Percentiles rank a stretch among this genome's conserved stretches.
phyloP scores from a whole-genome alignment of 2,797 vertebrate genomes.

The Spinus pinus region DNA sequence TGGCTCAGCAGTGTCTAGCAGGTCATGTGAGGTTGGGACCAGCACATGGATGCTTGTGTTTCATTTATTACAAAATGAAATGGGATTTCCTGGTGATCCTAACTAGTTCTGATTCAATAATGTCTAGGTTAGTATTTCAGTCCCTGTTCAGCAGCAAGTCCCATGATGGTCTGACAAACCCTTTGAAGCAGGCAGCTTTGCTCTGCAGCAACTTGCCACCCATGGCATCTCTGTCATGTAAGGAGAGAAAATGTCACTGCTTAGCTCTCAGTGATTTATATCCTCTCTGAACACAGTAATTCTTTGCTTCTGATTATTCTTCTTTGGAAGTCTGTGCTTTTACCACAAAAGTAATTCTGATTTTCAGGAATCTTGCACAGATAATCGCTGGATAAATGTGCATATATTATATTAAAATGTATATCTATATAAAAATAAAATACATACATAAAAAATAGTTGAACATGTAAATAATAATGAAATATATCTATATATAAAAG shows the following conservation, averaged over 20 bases:
- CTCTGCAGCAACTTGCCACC: neutral
- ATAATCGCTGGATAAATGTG: neutral
- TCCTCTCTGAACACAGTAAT: neutral
- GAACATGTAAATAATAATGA: neutral
- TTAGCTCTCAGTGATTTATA: neutral
- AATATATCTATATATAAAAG: neutral
- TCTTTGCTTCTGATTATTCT: neutral
- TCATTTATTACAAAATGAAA: neutral
- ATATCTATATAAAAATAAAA: neutral
- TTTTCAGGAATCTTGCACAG: neutral
- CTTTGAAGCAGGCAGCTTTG: neutral
- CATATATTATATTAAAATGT: neutral
- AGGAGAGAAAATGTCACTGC: neutral
- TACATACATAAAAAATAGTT: neutral
- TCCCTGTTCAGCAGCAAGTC: neutral
- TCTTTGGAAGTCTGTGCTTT: neutral
- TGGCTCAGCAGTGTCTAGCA: neutral
- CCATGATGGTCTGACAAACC: neutral
- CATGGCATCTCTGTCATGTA: neutral
- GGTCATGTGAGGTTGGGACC: rapidly evolving
- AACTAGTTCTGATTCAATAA: neutral
- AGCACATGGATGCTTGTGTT: neutral
- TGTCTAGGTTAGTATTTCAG: neutral
- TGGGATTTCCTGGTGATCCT: neutral
- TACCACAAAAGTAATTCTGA: neutral